Evolutionary conservation across 2,113 vertebrate genomes (phyloP).

Genomic region (Microtus richardsoni): DNA sequence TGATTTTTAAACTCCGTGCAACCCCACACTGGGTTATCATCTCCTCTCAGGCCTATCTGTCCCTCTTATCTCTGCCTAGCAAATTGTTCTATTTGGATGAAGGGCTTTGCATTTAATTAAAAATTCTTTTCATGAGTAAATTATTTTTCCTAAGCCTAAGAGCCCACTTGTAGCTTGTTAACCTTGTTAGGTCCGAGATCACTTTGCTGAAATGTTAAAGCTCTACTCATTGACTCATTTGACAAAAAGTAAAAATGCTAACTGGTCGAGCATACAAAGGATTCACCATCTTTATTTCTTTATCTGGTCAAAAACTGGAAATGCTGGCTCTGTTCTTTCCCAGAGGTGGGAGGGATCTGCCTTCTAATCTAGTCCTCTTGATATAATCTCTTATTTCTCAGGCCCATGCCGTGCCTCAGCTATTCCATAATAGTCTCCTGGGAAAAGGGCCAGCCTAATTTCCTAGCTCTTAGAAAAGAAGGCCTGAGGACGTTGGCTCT

Average conservation of each 20-base stretch:
- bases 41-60: slow-evolving; percentile 18
- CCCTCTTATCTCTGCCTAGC: slow-evolving; percentile 43
- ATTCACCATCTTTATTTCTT: slow-evolving; percentile 63
- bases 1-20: not conserved
- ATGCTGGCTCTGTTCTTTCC: not conserved
- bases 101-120: slow-evolving; percentile 58
- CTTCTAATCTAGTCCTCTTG: slow-evolving; percentile 7
- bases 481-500: not conserved
- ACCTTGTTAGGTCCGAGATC: slow-evolving; percentile 57
- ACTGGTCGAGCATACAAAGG: slow-evolving; percentile 38
- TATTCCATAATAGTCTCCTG: not conserved
- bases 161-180: slow-evolving; percentile 68
- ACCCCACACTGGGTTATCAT: not conserved
- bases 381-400: slow-evolving; percentile 55
- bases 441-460: slow-evolving; percentile 52
- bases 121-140: slow-evolving; percentile 45
- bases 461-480: slow-evolving; percentile 16
- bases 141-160: slow-evolving; percentile 50
- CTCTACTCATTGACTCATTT: slow-evolving; percentile 56
- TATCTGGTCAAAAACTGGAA: not conserved
- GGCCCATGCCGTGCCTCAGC: not conserved
- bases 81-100: slow-evolving; percentile 61
- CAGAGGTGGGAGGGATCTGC: not conserved
- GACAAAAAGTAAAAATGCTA: slow-evolving; percentile 49
- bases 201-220: slow-evolving; percentile 56